Percentiles rank a stretch among this genome's conserved stretches.
These are phyloP conservation scores for Perca flavescens DNA, from an alignment of 2,113 vertebrate species.

Conservation along the genomic window DNA sequence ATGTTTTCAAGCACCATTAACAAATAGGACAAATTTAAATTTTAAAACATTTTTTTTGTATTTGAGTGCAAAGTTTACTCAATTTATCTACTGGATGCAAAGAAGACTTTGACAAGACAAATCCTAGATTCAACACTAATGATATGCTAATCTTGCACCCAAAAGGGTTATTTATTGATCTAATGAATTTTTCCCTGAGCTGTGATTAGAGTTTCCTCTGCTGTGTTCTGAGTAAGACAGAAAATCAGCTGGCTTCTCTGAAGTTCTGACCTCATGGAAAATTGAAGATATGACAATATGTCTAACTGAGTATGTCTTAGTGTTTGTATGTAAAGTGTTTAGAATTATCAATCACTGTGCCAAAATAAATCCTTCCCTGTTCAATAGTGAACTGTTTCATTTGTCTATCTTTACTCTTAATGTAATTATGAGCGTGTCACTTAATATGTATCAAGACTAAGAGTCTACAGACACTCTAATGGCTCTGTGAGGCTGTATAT, in stretches of 20 bases:
- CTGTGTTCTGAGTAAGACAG: background rate
- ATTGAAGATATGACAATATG: background rate
- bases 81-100: background rate
- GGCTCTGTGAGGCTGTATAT: background rate
- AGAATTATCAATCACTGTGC: background rate
- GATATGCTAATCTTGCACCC: background rate
- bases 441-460: background rate
- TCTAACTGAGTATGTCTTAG: background rate
- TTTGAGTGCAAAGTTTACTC: background rate
- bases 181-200: background rate
- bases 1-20: background rate
- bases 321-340: background rate
- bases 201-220: slow-evolving; percentile 7
- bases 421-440: background rate
- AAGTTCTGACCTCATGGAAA: background rate
- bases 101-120: background rate
- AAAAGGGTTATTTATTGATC: slow-evolving; percentile 10
- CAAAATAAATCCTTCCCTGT: slow-evolving; percentile 23
- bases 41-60: background rate
- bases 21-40: background rate
- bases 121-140: slow-evolving; percentile 4
- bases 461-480: background rate
- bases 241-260: background rate
- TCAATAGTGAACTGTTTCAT: background rate
- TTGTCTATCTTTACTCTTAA: background rate